Conservation (phyloP, 92 coral and sea anemone genomes). For the Micromussa lordhowensis region DNA sequence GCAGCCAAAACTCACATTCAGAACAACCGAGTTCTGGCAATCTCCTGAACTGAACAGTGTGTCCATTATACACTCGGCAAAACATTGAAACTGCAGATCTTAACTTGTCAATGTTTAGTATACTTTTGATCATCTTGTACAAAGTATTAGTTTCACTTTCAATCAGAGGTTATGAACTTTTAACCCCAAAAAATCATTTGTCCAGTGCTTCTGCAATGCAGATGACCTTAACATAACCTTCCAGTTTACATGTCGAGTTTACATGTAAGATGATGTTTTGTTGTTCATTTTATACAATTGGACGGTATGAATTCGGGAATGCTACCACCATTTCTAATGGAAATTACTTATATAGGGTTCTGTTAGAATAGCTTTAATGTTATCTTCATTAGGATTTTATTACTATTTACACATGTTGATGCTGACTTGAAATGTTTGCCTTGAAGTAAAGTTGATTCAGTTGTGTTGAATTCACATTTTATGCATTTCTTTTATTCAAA, state of each 20-base stretch:
- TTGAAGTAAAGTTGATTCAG: slow-evolving; percentile 55
- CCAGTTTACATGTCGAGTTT: no score
- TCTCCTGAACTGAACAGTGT: slow-evolving; percentile 39
- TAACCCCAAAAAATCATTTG: no score
- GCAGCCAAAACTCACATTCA: no score
- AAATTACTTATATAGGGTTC: slow-evolving; percentile 34
- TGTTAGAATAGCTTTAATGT: slow-evolving; percentile 14
- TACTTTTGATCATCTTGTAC: slow-evolving; percentile 38
- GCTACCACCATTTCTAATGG: no score
- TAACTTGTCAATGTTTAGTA: slow-evolving; percentile 2
- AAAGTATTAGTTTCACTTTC: no score
- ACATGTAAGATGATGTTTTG: no score
- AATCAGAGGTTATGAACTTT: no score
- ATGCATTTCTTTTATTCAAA: no score
- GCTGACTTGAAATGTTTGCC: slow-evolving; percentile 40
- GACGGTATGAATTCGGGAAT: no score
- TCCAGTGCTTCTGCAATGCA: no score
- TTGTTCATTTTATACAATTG: no score
- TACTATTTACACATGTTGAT: slow-evolving; percentile 23
- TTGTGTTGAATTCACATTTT: slow-evolving; percentile 37
- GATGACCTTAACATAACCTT: no score
- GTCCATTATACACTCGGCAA: slow-evolving; percentile 49
- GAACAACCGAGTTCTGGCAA: slow-evolving; percentile 34
- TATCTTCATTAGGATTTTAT: slow-evolving; percentile 36
- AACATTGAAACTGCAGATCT: slow-evolving; percentile 21